Percentiles rank a stretch among this genome's conserved stretches.
phyloP scores from a whole-genome alignment of 2,888 invertebrate genomes.

The Sinopyrophorus schimmeli region DNA sequence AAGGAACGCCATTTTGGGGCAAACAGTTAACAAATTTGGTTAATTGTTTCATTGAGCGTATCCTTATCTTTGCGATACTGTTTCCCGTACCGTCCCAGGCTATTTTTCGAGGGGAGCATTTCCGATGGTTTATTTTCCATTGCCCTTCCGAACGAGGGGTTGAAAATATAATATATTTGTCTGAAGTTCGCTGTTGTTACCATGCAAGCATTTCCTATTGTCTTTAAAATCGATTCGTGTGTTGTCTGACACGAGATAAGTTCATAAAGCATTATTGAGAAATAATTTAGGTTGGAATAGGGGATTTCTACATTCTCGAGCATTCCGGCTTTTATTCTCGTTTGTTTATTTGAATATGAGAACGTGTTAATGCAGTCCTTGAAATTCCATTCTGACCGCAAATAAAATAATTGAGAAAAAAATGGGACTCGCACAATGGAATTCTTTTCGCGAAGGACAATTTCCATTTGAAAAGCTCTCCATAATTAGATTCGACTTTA shows the following conservation, averaged over 20 bases:
- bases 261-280: conserved; percentile 18
- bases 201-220: conserved; percentile 8
- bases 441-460: conserved; percentile 23
- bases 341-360: conserved; percentile 24
- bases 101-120: too few species aligned
- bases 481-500: conserved; percentile 17
- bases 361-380: conserved; percentile 16
- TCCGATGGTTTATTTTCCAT: conserved; percentile 13
- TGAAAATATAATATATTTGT: conserved; percentile 12
- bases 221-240: conserved; percentile 11
- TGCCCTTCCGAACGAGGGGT: conserved; percentile 1
- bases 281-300: conserved; percentile 9
- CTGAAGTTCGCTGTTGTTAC: conserved; percentile 1
- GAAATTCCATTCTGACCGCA: conserved; percentile 22
- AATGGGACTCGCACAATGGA: conserved; percentile 14
- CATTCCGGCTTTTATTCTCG: conserved; percentile 9
- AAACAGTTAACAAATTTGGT: too few species aligned
- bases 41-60: too few species aligned
- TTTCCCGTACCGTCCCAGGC: too few species aligned
- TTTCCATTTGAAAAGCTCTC: conserved; percentile 12
- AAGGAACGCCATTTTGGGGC: too few species aligned
- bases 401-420: conserved; percentile 11
- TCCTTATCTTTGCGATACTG: too few species aligned
- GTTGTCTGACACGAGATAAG: conserved; percentile 14
- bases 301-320: conserved; percentile 14